These are phyloP conservation scores for Anthoscopus minutus DNA, from an alignment of 2,113 vertebrate species.

Conservation along the genomic window DNA sequence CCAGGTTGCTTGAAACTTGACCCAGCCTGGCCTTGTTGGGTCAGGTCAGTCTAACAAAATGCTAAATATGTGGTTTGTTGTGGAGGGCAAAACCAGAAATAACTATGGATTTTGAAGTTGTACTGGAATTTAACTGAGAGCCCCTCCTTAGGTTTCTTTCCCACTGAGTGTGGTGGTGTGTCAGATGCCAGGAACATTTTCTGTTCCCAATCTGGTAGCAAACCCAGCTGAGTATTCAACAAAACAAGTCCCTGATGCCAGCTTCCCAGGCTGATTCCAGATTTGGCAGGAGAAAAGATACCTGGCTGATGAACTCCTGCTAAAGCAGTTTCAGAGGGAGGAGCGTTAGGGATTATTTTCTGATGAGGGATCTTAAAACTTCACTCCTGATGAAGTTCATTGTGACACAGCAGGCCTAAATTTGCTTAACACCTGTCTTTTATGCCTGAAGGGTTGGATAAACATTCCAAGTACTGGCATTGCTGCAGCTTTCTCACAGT, in stretches of 20 bases:
- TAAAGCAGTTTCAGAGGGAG: background rate
- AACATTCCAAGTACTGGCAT: background rate
- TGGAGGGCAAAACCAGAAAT: background rate
- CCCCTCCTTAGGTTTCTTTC: background rate
- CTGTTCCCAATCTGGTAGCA: background rate
- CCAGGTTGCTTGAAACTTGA: background rate
- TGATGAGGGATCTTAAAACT: background rate
- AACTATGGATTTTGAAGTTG: background rate
- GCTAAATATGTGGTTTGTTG: accelerated
- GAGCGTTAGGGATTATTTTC: background rate
- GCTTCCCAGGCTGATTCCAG: background rate
- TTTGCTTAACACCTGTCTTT: background rate
- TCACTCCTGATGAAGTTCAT: background rate
- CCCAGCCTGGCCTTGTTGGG: background rate
- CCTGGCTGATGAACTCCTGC: background rate
- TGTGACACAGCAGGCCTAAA: background rate
- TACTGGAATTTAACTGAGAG: background rate
- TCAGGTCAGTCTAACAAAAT: background rate
- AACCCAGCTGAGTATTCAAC: background rate
- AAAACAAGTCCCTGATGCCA: background rate
- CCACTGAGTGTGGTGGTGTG: accelerated
- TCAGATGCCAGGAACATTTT: background rate
- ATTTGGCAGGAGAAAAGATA: background rate
- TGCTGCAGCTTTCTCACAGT: background rate
- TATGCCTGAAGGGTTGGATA: background rate